Evolutionary conservation across 2,888 invertebrate genomes (phyloP).

Genomic region (Nomada flava): DNA sequence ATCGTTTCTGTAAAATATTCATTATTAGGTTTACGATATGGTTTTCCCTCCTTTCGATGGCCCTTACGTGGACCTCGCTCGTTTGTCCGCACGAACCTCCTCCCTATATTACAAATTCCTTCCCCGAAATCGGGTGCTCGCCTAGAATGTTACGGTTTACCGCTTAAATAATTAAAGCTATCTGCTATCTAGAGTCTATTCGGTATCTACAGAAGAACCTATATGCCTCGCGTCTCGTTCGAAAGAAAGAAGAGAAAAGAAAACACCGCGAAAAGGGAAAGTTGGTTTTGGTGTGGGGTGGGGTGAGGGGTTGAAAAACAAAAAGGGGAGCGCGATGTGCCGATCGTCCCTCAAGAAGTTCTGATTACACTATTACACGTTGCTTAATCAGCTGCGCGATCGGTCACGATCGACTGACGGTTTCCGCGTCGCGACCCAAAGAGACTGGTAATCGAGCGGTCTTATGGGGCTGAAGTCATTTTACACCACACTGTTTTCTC

Average conservation of each 20-base stretch:
- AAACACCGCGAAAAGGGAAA: neutral
- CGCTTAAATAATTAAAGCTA: conserved; percentile 84
- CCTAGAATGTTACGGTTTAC: conserved; percentile 75
- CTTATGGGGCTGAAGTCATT: conserved; percentile 52
- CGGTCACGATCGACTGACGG: conserved; percentile 54
- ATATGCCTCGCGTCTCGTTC: conserved; percentile 74
- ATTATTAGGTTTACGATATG: conserved; percentile 84
- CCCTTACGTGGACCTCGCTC: conserved; percentile 60
- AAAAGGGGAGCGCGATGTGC: neutral
- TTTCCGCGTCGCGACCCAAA: conserved; percentile 53
- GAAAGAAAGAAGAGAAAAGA: conserved; percentile 72
- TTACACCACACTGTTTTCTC: neutral
- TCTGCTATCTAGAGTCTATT: conserved; percentile 81
- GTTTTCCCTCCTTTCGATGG: conserved; percentile 75
- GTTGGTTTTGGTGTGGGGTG: neutral
- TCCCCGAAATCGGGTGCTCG: conserved; percentile 69
- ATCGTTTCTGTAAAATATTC: conserved; percentile 83
- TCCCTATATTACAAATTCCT: conserved; percentile 73
- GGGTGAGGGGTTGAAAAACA: neutral
- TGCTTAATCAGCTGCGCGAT: conserved; percentile 39
- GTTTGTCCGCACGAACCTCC: conserved; percentile 69
- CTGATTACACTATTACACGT: conserved; percentile 24
- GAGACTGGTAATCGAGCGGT: conserved; percentile 54
- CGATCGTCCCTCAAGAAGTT: conserved; percentile 21
- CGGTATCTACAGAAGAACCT: conserved; percentile 83